Base-by-base conservation (phyloP, 2,888 invertebrate genomes). In the Philereme vetulata region DNA sequence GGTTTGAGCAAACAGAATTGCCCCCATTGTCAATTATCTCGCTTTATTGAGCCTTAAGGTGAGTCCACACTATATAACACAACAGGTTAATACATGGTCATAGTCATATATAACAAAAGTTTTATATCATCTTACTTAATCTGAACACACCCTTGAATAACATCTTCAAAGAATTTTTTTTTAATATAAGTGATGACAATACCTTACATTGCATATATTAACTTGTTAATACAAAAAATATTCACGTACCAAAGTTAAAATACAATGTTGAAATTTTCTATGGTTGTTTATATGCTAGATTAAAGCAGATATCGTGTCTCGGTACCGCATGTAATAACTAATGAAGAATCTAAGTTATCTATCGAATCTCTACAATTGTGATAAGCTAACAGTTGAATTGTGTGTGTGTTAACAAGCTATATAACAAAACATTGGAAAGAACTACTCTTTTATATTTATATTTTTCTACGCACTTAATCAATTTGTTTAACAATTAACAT, bases 301-400 rank as follows among this genome's bases (percentile, higher is more conserved):
- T 6, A 38, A 36, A 51, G 42, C 34, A 52, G 49, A 33, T 44
- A 32, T 61, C 32, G 44, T 56, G 52, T 45, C 45, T 56, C 45
- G 35, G 32, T 45, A 42, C 45, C 3, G 33, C 42, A 35, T 60
- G 56, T 49, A 11, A 55, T 60, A 60, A 43, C 6, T 58, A 43
- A 50, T 11, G 33, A 43, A 36, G 7, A 53, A 49, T 5, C n/a
- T n/a, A n/a, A n/a, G n/a, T n/a, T 65, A 70, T 66, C 56, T 64
- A 65, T 63, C 63, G 65, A 78, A 75, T 81, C 72, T 78, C 70
- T 68, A 70, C 68, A 73, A 71, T 82, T 83, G 84, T 83, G 83
- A 84, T 84, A 82, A 70, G 56, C 51, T 76, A 66, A 65, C 72
- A 42, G 21, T 21, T 21, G 21, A 21, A 21, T 21, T 21, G 21